Conservation (phyloP, 2,113 vertebrate species). For the Grus americana region DNA sequence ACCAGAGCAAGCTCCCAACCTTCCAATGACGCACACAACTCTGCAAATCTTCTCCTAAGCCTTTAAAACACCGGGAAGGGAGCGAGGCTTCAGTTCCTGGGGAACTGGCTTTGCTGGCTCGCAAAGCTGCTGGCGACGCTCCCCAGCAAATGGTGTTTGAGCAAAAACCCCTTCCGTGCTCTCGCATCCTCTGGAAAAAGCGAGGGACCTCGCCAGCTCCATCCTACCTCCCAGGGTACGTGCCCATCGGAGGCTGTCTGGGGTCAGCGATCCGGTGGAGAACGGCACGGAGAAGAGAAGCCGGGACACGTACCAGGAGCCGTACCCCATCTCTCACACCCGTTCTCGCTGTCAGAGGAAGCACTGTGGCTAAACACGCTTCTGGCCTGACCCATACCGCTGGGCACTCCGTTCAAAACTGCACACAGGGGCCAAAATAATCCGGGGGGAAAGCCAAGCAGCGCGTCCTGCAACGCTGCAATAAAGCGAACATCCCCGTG, state of each 20-base stretch:
- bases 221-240: background rate
- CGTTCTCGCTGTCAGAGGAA: rapidly evolving
- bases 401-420: rapidly evolving
- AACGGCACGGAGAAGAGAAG: rapidly evolving
- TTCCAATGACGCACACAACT: background rate
- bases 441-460: background rate
- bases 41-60: background rate
- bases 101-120: background rate
- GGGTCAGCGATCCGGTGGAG: rapidly evolving
- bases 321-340: rapidly evolving
- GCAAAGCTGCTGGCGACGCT: background rate
- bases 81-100: background rate
- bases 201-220: background rate
- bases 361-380: background rate
- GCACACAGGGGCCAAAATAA: background rate
- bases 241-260: background rate
- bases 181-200: background rate
- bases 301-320: background rate
- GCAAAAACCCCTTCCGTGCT: background rate
- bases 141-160: background rate
- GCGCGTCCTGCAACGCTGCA: background rate
- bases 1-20: background rate
- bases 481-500: background rate
- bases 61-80: background rate
- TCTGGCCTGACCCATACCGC: background rate